Percentiles rank a stretch among this genome's conserved stretches.
These are phyloP conservation scores for Proteles cristata DNA, from an alignment of 2,113 vertebrate genomes.

Conservation along the genomic window DNA sequence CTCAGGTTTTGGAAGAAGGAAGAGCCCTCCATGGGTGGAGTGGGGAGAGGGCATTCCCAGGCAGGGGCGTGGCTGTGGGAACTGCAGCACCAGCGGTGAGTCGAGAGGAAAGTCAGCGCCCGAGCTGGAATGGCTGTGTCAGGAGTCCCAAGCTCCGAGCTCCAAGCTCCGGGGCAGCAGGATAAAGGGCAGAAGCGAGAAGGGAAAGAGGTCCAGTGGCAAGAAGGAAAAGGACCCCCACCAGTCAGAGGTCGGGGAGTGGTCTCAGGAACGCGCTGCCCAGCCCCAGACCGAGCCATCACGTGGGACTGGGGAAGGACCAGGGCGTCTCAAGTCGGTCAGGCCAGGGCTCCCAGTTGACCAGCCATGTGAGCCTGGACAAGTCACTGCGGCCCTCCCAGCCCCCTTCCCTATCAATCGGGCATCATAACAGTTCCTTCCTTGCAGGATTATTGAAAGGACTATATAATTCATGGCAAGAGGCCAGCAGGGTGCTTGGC, in stretches of 20 bases:
- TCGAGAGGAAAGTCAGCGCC: slow-evolving; percentile 2
- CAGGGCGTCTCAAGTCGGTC: not conserved
- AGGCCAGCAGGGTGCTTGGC: not conserved
- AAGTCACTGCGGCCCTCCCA: not conserved
- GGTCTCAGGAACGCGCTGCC: not conserved
- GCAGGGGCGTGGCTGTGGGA: slow-evolving; percentile 66
- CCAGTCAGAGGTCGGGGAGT: not conserved
- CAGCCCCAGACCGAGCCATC: not conserved
- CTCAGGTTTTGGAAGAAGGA: slow-evolving; percentile 54
- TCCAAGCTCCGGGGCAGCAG: not conserved
- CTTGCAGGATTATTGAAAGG: not conserved
- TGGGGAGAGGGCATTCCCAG: slow-evolving; percentile 49
- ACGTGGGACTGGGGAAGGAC: fast-evolving
- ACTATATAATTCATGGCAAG: not conserved
- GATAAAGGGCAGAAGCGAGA: too few relatives aligned
- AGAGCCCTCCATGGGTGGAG: slow-evolving; percentile 48
- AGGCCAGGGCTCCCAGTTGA: not conserved
- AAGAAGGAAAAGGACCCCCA: not conserved
- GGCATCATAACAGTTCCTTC: not conserved
- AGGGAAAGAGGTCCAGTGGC: fast-evolving
- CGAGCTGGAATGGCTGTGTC: slow-evolving; percentile 48
- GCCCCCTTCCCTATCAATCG: not conserved
- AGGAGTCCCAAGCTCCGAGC: not conserved
- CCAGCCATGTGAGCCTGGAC: not conserved
- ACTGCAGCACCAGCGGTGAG: not conserved